A percentile compares a stretch with the other conserved stretches of the same genome.
phyloP scores from a whole-genome alignment of 2,113 vertebrate species.

The Galemys pyrenaicus region DNA sequence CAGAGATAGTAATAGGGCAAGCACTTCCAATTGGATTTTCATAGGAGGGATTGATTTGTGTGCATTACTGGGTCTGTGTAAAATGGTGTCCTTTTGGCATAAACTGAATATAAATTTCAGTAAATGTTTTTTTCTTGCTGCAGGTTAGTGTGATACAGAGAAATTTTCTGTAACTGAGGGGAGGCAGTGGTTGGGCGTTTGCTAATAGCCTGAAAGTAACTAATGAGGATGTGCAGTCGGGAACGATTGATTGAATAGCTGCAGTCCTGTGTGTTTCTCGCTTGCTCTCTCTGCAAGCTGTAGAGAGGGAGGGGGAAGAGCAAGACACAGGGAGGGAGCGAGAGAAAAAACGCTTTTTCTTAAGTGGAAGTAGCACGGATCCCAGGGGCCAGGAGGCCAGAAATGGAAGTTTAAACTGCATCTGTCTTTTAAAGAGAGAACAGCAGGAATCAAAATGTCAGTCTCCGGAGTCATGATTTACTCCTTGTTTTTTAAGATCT shows the following conservation, averaged over 20 bases:
- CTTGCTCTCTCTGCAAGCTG: constrained; percentile 81
- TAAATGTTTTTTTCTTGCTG: constrained; percentile 72
- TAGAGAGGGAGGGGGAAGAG: constrained; percentile 82
- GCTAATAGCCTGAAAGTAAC: constrained; percentile 89
- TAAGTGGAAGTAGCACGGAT: constrained; percentile 83
- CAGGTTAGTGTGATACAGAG: constrained; percentile 72
- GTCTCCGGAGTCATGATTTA: constrained; percentile 77
- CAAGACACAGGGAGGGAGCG: constrained; percentile 75
- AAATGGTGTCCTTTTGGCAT: constrained; percentile 80
- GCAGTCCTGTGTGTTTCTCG: constrained; percentile 85
- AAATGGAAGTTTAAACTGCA: constrained; percentile 82
- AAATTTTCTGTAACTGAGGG: constrained; percentile 75
- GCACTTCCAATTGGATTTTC: constrained; percentile 72
- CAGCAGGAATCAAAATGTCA: constrained; percentile 83
- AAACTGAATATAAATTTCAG: constrained; percentile 73
- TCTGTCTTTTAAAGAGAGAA: constrained; percentile 79
- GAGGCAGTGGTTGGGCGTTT: constrained; percentile 80
- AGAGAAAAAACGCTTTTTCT: constrained; percentile 78
- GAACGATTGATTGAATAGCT: constrained; percentile 94
- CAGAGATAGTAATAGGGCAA: constrained; percentile 68
- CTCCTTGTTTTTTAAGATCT: constrained; percentile 77
- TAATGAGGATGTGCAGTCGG: constrained; percentile 90
- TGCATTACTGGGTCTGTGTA: constrained; percentile 66
- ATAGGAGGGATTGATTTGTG: constrained; percentile 29
- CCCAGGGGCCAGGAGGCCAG: constrained; percentile 85